Conservation (phyloP, 2,888 invertebrate genomes). For the Phengaris arion region DNA sequence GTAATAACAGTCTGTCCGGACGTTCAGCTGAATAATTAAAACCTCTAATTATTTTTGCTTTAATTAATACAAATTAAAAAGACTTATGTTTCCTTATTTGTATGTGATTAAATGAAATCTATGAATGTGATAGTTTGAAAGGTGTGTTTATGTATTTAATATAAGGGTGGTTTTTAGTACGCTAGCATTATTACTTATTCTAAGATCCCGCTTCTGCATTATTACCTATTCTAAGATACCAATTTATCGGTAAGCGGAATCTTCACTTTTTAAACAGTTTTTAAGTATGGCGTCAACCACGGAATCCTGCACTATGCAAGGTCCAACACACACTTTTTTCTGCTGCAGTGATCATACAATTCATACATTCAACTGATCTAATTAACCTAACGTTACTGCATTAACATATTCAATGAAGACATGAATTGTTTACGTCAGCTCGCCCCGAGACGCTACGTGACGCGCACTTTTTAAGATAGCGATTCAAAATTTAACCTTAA, state of each 20-base stretch:
- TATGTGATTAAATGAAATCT: constrained; percentile 1
- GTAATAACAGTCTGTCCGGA: constrained; percentile 18
- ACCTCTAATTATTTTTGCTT: constrained; percentile 13
- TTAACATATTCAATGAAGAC: not conserved
- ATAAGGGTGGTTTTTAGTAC: too few relatives aligned
- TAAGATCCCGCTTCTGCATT: too few relatives aligned
- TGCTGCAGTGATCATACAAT: not conserved
- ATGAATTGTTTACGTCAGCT: not conserved
- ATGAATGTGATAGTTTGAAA: not conserved
- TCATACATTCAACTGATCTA: not conserved
- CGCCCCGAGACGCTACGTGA: too few relatives aligned
- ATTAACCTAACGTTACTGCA: not conserved
- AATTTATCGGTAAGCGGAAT: too few relatives aligned
- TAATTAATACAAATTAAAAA: not conserved
- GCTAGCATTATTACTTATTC: too few relatives aligned
- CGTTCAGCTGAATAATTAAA: constrained; percentile 1
- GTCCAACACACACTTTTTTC: not conserved
- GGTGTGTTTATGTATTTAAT: too few relatives aligned
- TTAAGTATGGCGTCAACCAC: not conserved
- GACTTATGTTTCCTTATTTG: not conserved
- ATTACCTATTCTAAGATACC: too few relatives aligned
- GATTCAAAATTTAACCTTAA: too few relatives aligned
- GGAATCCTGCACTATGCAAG: not conserved
- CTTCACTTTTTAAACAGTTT: too few relatives aligned
- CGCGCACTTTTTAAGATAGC: too few relatives aligned